Evolutionary conservation across 2,888 invertebrate genomes (phyloP).

Genomic region (Troides aeacus): DNA sequence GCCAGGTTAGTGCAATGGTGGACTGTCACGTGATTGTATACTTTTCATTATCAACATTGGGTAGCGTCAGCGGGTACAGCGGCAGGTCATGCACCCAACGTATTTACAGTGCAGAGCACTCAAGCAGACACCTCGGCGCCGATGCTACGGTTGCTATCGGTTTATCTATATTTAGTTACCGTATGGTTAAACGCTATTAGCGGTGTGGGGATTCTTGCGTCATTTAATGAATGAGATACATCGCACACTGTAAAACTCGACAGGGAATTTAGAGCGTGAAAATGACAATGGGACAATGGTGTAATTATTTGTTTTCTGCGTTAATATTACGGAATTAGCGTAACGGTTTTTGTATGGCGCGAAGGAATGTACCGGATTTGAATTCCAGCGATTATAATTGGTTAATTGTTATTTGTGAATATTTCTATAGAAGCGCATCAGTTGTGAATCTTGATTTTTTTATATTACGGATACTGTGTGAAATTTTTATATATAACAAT

Average conservation of each 20-base stretch:
- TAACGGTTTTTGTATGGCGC: slow-evolving; percentile 10
- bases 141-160: slow-evolving; percentile 45
- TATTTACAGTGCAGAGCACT: slow-evolving; percentile 44
- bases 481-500: not conserved
- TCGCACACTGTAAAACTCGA: slow-evolving; percentile 42
- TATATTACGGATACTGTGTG: not conserved
- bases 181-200: slow-evolving; percentile 46
- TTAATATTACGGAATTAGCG: slow-evolving; percentile 13
- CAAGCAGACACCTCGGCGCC: slow-evolving; percentile 63
- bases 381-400: slow-evolving; percentile 5
- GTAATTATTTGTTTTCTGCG: slow-evolving; percentile 42
- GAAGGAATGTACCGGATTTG: not conserved
- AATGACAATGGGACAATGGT: slow-evolving; percentile 59
- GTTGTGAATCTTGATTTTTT: not conserved
- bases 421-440: not conserved
- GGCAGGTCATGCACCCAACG: slow-evolving; percentile 68
- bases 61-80: slow-evolving; percentile 50
- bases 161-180: slow-evolving; percentile 62
- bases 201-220: slow-evolving; percentile 48
- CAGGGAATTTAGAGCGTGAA: slow-evolving; percentile 67
- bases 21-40: slow-evolving; percentile 53
- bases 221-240: slow-evolving; percentile 53
- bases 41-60: slow-evolving; percentile 65
- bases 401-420: slow-evolving; percentile 1
- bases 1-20: slow-evolving; percentile 59